Evolutionary conservation across 2,888 invertebrate genomes (phyloP).

Genomic region (Chalcosyrphus nemorum): DNA sequence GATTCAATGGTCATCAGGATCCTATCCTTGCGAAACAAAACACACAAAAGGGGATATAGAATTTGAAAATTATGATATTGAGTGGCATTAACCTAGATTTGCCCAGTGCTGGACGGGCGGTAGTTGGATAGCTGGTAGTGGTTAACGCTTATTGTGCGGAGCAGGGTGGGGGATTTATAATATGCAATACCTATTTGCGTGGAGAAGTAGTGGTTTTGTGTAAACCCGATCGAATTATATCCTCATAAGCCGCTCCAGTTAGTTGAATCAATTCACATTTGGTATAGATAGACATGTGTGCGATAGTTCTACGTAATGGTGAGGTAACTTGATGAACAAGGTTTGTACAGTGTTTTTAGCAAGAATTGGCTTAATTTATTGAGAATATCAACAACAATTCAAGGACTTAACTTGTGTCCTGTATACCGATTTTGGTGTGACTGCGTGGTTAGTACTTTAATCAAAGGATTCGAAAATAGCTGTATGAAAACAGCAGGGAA

Average conservation of each 20-base stretch:
- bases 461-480: too few species aligned
- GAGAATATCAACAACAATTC: too few species aligned
- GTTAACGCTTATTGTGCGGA: not conserved
- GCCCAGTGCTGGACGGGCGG: not conserved
- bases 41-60: slow-evolving; percentile 32
- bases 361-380: too few species aligned
- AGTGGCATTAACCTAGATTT: slow-evolving; percentile 39
- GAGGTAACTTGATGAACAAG: not conserved
- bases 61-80: slow-evolving; percentile 52
- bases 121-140: not conserved
- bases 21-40: not conserved
- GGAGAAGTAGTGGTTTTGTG: slow-evolving; percentile 38
- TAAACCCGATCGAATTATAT: slow-evolving; percentile 62
- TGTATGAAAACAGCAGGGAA: too few species aligned
- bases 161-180: not conserved
- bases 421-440: too few species aligned
- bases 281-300: not conserved
- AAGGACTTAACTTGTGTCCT: too few species aligned
- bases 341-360: not conserved
- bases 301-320: not conserved
- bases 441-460: too few species aligned
- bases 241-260: slow-evolving; percentile 42
- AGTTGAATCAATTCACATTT: slow-evolving; percentile 52
- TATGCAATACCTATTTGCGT: too few species aligned
- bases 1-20: not conserved